These are phyloP conservation scores for Acleris cristana DNA, from an alignment of 2,888 invertebrate genomes.

Conservation along the genomic window DNA sequence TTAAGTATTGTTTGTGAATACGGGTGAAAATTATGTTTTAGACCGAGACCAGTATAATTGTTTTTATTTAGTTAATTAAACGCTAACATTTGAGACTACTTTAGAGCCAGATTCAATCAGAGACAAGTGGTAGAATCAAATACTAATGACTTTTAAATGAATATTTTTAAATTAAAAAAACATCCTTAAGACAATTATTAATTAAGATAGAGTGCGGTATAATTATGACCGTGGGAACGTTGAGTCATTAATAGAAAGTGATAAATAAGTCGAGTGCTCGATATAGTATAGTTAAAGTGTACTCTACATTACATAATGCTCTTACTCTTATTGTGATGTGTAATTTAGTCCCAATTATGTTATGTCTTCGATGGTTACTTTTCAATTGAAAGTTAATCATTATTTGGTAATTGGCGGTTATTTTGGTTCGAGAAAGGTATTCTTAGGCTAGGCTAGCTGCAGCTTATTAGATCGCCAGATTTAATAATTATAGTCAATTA, in stretches of 20 bases:
- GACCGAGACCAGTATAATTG: no score
- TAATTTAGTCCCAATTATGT: slow-evolving; percentile 24
- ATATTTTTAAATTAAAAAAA: background rate
- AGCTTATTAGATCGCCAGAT: no score
- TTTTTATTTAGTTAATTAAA: no score
- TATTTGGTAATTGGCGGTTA: no score
- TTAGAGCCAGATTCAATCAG: no score
- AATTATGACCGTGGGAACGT: slow-evolving; percentile 49
- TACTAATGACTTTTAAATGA: background rate
- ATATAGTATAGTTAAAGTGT: slow-evolving; percentile 5
- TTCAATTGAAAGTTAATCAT: background rate
- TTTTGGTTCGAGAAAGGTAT: no score
- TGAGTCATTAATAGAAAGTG: slow-evolving; percentile 53
- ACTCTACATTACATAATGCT: slow-evolving; percentile 21
- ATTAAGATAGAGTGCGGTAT: slow-evolving; percentile 27
- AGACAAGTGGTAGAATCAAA: no score
- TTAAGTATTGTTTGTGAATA: no score
- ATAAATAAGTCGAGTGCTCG: slow-evolving; percentile 49
- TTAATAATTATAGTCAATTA: no score
- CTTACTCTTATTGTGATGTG: slow-evolving; percentile 6
- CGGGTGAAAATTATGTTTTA: no score
- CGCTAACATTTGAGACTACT: no score
- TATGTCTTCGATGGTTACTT: slow-evolving; percentile 11
- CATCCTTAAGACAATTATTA: slow-evolving; percentile 28
- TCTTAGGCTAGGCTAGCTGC: no score